Evolutionary conservation across 2,113 vertebrate species (phyloP), one percentile per base, ranked within the genome.

Genomic region (Cyanoderma ruficeps): DNA sequence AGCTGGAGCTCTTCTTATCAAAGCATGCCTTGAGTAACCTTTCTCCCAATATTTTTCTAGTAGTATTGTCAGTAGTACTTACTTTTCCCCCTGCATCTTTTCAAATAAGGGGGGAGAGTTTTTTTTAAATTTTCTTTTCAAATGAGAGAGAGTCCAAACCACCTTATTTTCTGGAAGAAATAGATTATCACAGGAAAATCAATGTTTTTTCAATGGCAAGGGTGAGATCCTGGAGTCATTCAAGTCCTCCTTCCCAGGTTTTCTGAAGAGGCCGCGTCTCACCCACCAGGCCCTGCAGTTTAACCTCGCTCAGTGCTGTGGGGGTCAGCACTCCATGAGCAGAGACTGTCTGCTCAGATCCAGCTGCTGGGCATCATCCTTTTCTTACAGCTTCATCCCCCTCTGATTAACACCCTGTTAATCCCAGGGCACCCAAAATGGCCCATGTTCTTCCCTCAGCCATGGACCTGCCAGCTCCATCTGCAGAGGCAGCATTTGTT

Each of bases 351-450:
- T n/a, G 8, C 53, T 83, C 42, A 33, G 24, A 31, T 35, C 69
- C 68, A 81, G 49, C 63, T 70, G 35, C 39, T 76, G n/a, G 39
- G 35, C 41, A 28, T 15, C 4, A 0, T 15, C 10, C 37, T 57
- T 49, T 60, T 37, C 53, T 83, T 42, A 15, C 30, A 61, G 64
- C 53, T 83, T 71, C 70, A 68, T 28, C 19, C 23, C 33, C 18
- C 37, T 60, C 59, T 74, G 27, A 23, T 60, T n/a, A 33, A 21
- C 33, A 21, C 27, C 55, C 17, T 1, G 0, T 18, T 46, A 19
- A 33, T 53, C 31, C 49, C 31, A 20, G 6, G 41, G 50, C 22
- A 30, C 35, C 27, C n/a, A 4, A 0, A 0, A 1, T 23, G 33
- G 30, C 56, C 77, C 33, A 0, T 9, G 5, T 33, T 64, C 3